phyloP scores from a whole-genome alignment of 2,797 vertebrate species.

The Balearica regulorum region DNA sequence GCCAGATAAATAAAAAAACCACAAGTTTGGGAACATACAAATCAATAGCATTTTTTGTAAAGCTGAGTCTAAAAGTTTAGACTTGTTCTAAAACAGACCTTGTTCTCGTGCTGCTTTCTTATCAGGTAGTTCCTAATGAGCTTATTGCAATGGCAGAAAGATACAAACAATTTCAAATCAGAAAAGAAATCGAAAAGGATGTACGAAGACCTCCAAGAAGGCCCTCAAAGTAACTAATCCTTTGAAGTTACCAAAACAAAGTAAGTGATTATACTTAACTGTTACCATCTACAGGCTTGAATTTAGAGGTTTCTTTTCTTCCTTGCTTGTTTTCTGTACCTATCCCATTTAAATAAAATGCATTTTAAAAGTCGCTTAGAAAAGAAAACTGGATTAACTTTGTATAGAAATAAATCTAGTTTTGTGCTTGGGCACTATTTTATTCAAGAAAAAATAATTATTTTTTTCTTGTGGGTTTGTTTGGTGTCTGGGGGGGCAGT shows the following conservation, averaged over 20 bases:
- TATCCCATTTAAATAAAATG: neutral
- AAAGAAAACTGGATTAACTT: neutral
- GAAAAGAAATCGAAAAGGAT: slow-evolving; percentile 71
- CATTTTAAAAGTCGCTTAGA: neutral
- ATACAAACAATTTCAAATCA: slow-evolving; percentile 83
- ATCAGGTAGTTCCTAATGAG: slow-evolving; percentile 85
- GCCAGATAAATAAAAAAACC: neutral
- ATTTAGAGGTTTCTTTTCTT: neutral
- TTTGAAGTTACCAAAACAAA: neutral
- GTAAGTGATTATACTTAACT: neutral
- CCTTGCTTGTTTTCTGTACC: neutral
- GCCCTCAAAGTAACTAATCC: slow-evolving; percentile 51
- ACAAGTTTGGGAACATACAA: neutral
- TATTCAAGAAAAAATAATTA: neutral
- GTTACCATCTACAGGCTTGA: neutral
- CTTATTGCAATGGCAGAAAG: slow-evolving; percentile 89
- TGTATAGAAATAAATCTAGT: neutral
- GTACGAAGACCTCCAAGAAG: slow-evolving; percentile 61
- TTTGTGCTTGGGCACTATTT: neutral
- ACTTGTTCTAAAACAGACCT: neutral
- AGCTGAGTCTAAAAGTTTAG: neutral
- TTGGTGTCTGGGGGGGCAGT: neutral
- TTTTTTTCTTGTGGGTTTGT: neutral
- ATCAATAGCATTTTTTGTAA: neutral
- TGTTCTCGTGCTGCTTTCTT: neutral